Evolutionary conservation across 1,140 invertebrate genomes (phyloP).

Genomic region (Amyelois transitella): DNA sequence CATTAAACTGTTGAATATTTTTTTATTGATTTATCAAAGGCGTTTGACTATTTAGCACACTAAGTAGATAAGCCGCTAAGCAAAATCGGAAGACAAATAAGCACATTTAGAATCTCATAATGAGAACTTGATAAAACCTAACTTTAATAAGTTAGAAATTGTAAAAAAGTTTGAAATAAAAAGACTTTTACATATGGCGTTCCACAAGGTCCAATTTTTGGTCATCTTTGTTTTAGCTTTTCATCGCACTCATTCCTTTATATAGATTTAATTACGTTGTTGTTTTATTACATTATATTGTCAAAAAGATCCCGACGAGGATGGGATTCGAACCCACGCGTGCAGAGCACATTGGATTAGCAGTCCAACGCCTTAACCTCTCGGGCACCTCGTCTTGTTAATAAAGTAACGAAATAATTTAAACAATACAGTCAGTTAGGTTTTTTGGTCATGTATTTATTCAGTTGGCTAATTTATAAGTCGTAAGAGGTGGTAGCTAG

Average conservation of each 20-base stretch:
- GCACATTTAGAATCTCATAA: too few relatives aligned
- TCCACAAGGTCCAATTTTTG: neutral
- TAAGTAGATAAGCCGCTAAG: too few relatives aligned
- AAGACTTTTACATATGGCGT: too few relatives aligned
- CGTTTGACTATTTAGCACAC: neutral
- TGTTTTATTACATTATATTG: neutral
- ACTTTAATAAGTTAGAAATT: neutral
- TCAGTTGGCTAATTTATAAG: neutral
- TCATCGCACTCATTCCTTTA: too few relatives aligned
- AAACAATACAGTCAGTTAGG: too few relatives aligned
- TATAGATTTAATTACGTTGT: too few relatives aligned
- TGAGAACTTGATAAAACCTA: neutral
- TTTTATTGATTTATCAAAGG: neutral
- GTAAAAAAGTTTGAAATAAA: too few relatives aligned
- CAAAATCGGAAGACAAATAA: too few relatives aligned
- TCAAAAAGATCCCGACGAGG: slow-evolving; percentile 78
- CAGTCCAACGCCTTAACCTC: slow-evolving; percentile 93
- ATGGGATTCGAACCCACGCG: slow-evolving; percentile 93
- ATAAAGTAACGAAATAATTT: neutral
- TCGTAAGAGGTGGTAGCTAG: too few relatives aligned
- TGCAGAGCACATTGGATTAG: slow-evolving; percentile 82
- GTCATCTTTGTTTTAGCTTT: too few relatives aligned
- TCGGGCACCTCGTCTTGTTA: slow-evolving; percentile 86
- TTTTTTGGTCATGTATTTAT: neutral
- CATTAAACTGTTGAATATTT: too few relatives aligned